Evolutionary conservation across 2,888 invertebrate species (phyloP), one percentile per base, ranked within the genome.

Genomic region (Microplitis manilae): DNA sequence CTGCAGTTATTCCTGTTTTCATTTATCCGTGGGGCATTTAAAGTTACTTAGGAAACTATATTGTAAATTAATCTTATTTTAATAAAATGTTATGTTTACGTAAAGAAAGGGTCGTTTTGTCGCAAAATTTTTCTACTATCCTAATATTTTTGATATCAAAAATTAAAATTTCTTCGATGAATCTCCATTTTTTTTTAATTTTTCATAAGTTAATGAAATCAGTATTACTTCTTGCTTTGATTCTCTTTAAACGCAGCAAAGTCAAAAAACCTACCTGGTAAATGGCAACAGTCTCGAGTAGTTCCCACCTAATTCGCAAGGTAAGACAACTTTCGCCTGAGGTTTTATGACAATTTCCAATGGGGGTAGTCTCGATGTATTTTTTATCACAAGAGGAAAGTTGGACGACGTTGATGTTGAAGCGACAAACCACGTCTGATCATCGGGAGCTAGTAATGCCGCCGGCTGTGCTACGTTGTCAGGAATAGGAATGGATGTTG

Each of bases 261-360:
- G 70, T 64, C 74, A 62, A 68, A 74, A 76, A 77, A 73, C 78
- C 83, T 84, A 90, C 90, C 89, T 89, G 30, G 87, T 83, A 64
- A 84, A 85, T 41, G 88, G 86, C 75, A 86, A 83, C 60, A 90
- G 84, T 78, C 83, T 86, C 68, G 89, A 86, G 79, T 86, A 86
- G 84, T 89, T 89, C 76, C 85, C 87, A 78, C 89, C 88, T 74
- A 90, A 85, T 77, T 89, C 88, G 84, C 90, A 90, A 39, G 89
- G 89, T 70, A 89, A 83, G 75, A 88, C 83, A 83, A 88, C 86
- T 84, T 90, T 87, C 80, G 83, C 86, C 80, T 87, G 88, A 72
- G 88, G 88, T 81, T 88, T 89, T 73, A 88, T 89, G 80, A 87
- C 85, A 69, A 88, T 84, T 77, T 89, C 87, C 68, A 87, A 81